Evolutionary conservation across 2,888 invertebrate genomes (phyloP).

Genomic region (Tenthredo livida): DNA sequence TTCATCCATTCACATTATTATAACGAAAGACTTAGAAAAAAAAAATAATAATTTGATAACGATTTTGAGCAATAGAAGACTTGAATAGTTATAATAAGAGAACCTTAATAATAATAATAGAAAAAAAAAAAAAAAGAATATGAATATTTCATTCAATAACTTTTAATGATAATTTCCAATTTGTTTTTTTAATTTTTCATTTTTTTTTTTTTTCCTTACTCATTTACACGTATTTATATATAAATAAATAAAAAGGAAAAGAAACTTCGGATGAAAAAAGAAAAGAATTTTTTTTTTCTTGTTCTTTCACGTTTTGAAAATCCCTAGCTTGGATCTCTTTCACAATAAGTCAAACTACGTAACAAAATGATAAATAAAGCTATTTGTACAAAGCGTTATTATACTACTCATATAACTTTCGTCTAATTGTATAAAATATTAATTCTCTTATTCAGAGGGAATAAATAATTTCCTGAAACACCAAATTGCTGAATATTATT

Average conservation of each 20-base stretch:
- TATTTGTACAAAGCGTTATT: conserved; percentile 72
- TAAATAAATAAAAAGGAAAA: conserved; percentile 13
- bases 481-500: not conserved
- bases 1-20: not conserved
- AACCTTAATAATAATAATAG: not conserved
- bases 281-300: too few relatives aligned
- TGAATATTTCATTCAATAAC: not conserved
- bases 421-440: conserved; percentile 62
- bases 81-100: conserved; percentile 8
- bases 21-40: conserved; percentile 54
- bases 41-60: conserved; percentile 20
- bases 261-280: not conserved
- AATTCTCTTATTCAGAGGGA: conserved; percentile 10
- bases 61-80: conserved; percentile 5
- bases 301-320: not conserved
- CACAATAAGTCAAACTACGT: conserved; percentile 56
- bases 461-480: conserved; percentile 1
- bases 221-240: conserved; percentile 20
- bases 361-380: conserved; percentile 71
- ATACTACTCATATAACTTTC: conserved; percentile 60
- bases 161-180: not conserved
- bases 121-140: not conserved
- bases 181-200: not conserved
- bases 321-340: conserved; percentile 58
- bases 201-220: not conserved